Percentiles rank a stretch among this genome's conserved stretches.
These are phyloP conservation scores for Gymnopithys bicolor DNA, from an alignment of 2,797 vertebrate genomes.

Conservation along the genomic window DNA sequence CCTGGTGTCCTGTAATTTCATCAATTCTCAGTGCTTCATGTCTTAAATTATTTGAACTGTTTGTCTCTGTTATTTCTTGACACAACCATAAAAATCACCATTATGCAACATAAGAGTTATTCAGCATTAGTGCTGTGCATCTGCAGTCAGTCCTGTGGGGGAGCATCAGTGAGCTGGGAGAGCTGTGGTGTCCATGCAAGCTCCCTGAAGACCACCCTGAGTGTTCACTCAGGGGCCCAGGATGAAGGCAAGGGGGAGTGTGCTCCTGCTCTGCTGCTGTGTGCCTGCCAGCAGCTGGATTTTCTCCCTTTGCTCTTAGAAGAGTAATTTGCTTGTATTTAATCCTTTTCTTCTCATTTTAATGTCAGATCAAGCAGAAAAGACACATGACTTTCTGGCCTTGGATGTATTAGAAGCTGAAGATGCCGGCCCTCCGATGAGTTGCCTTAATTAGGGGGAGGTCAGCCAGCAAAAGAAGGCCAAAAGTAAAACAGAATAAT, in stretches of 20 bases:
- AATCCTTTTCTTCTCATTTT: constrained; percentile 39
- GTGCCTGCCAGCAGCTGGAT: constrained; percentile 29
- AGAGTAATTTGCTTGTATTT: constrained; percentile 32
- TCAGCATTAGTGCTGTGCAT: accelerated
- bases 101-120: not conserved
- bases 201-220: not conserved
- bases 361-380: constrained; percentile 46
- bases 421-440: not conserved
- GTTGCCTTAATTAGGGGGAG: not conserved
- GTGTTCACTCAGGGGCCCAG: not conserved
- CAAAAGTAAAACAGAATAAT: not conserved
- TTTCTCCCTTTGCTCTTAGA: constrained; percentile 32
- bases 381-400: constrained; percentile 25
- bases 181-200: not conserved
- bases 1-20: not conserved
- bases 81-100: not conserved
- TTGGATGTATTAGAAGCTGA: not conserved
- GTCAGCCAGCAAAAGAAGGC: constrained; percentile 11
- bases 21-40: not conserved
- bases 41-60: not conserved
- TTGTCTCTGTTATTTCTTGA: not conserved
- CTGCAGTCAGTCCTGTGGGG: not conserved
- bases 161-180: accelerated
- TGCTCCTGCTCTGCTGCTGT: not conserved
- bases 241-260: accelerated